phyloP scores from a whole-genome alignment of 37 sponge, comb jelly and placozoan species.

The Dysidea cf. avara region DNA sequence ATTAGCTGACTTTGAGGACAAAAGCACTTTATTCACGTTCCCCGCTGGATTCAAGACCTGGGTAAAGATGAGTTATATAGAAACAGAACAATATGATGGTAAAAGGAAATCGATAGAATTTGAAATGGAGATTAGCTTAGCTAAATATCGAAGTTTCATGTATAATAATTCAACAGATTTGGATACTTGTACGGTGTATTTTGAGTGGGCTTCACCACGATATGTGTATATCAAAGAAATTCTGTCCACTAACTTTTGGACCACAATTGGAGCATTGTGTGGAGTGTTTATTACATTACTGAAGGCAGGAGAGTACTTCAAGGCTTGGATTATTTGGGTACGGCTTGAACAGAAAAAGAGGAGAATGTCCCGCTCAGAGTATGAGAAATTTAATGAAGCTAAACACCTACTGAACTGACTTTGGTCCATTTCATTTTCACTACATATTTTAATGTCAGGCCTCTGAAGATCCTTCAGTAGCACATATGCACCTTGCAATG shows the following conservation, averaged over 20 bases:
- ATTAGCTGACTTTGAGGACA: conserved; percentile 17
- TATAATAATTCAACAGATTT: conserved; percentile 5
- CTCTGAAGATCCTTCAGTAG: too few species aligned
- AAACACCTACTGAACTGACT: too few species aligned
- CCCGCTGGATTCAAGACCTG: conserved; percentile 44
- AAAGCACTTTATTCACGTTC: conserved; percentile 15
- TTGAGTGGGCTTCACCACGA: conserved; percentile 40
- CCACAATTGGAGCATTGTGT: conserved; percentile 41
- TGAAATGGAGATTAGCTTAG: too few species aligned
- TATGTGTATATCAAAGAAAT: conserved; percentile 40
- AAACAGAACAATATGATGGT: too few species aligned
- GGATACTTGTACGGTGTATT: conserved; percentile 13
- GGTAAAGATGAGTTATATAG: conserved; percentile 46
- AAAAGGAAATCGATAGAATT: too few species aligned
- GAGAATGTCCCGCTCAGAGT: too few species aligned
- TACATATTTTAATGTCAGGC: too few species aligned
- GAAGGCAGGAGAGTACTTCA: conserved; percentile 40
- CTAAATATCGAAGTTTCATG: conserved; percentile 15
- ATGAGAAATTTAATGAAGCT: too few species aligned
- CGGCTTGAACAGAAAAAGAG: too few species aligned
- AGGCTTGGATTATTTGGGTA: too few species aligned
- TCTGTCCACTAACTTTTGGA: conserved; percentile 43
- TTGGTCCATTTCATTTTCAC: too few species aligned
- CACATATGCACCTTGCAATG: too few species aligned
- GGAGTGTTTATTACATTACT: conserved; percentile 55